phyloP scores from a whole-genome alignment of 2,113 vertebrate genomes.

The Phaethon lepturus region DNA sequence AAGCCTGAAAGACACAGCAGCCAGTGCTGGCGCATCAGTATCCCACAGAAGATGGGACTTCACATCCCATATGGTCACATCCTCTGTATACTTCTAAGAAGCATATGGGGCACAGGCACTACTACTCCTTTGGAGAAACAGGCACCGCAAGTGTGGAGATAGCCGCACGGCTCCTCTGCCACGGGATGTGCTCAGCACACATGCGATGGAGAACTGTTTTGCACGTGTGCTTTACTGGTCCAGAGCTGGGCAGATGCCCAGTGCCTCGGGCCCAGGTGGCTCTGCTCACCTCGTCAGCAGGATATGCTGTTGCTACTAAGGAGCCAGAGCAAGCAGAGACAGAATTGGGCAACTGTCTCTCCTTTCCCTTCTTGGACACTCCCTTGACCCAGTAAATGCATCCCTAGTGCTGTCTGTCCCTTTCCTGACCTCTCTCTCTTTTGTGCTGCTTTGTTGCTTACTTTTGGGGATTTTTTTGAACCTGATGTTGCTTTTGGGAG shows the following conservation, averaged over 20 bases:
- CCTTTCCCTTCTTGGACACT: neutral
- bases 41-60: rapidly evolving
- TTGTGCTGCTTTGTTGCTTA: neutral
- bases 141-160: rapidly evolving
- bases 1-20: neutral
- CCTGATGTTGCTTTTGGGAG: neutral
- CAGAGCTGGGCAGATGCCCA: neutral
- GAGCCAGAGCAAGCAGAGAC: neutral
- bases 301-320: neutral
- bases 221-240: neutral
- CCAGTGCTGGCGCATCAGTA: neutral
- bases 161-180: rapidly evolving
- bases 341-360: neutral
- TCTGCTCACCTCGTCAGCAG: neutral
- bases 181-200: neutral
- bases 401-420: neutral
- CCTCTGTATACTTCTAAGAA: neutral
- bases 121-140: neutral
- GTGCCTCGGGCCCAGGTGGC: neutral
- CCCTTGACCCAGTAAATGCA: neutral
- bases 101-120: rapidly evolving
- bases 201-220: neutral
- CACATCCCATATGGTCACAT: neutral
- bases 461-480: neutral
- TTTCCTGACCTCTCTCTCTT: neutral